Base-by-base conservation (phyloP, 2,113 vertebrate genomes). In the Poeciliopsis retropinna region DNA sequence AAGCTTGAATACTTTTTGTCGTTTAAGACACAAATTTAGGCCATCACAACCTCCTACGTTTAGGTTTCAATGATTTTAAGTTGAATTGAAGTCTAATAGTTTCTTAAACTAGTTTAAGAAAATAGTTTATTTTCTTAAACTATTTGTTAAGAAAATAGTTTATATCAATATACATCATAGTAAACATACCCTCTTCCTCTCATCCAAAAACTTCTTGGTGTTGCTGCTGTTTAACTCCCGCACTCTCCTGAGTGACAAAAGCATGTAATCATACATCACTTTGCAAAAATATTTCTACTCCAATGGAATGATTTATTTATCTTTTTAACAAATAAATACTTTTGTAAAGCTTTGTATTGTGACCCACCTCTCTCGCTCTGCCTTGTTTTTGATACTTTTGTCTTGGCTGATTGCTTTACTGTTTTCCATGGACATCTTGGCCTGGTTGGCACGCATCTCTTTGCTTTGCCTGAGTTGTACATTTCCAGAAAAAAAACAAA, bases 331-430 rank as follows among this genome's bases (percentile, higher is more conserved):
- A 17, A 47, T 47, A 47, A 41, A 47, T 47, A 19, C 14, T 47
- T 47, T 47, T 47, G 17, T 47, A 19, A 47, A 17, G 44, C 44
- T 47, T 17, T 47, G 44, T 19, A 19, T 1, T 37, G 17, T 47
- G 44, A 82, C 94, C 90, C 91, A 98, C 98, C 98, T 97, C 91
- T 99, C 98, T 76, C 98, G 92, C 85, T 99, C 98, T 3, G 98
- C 98, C 93, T 99, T 99, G 91, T 99, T 99, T 93, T 99, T 99
- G 90, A 99, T 99, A 78, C 94, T 95, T 91, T 99, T 99, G 90
- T 99, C 98, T 87, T 99, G 97, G 90, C 96, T 99, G 93, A 99
- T 99, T 87, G 97, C 98, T 96, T 99, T 99, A 92, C 97, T 97
- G 89, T 99, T 99, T 87, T 99, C 98, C 98, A 99, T 99, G 65